Evolutionary conservation across 1,140 invertebrate genomes (phyloP).

Genomic region (Lutraria rhynchaena): DNA sequence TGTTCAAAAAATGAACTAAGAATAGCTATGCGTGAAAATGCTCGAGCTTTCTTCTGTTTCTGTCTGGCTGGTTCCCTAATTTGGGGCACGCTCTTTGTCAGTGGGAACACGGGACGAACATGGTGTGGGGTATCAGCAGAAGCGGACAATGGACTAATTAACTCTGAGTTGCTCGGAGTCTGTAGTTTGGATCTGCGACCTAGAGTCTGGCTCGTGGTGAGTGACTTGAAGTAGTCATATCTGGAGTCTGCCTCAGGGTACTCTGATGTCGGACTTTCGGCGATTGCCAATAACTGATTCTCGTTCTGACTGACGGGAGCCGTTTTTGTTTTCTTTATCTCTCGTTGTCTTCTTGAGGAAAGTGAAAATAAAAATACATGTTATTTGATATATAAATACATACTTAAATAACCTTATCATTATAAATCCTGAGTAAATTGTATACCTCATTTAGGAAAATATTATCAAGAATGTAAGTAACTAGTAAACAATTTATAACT

Average conservation of each 20-base stretch:
- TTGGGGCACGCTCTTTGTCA: slow-evolving; percentile 39
- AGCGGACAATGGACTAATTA: background rate
- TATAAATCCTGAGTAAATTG: no score
- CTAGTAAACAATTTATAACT: no score
- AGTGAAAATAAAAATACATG: background rate
- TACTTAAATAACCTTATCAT: no score
- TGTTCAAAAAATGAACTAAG: slow-evolving; percentile 79
- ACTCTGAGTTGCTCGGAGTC: slow-evolving; percentile 32
- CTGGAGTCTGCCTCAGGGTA: slow-evolving; percentile 48
- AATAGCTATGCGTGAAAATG: slow-evolving; percentile 77
- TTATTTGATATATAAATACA: no score
- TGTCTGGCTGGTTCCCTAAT: slow-evolving; percentile 56
- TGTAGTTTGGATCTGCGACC: slow-evolving; percentile 62
- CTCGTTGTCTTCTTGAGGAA: slow-evolving; percentile 70
- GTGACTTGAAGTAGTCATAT: slow-evolving; percentile 71
- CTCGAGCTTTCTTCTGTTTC: slow-evolving; percentile 55
- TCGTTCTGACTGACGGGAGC: slow-evolving; percentile 64
- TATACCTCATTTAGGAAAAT: no score
- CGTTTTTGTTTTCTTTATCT: slow-evolving; percentile 77
- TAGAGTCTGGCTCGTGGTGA: slow-evolving; percentile 76
- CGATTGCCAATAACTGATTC: slow-evolving; percentile 53
- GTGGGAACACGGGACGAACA: slow-evolving; percentile 14
- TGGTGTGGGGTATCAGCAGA: background rate
- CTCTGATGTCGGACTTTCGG: slow-evolving; percentile 56
- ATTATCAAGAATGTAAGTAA: no score